A percentile compares a stretch with the other conserved stretches of the same genome.
Evolutionary conservation across 1,140 invertebrate genomes (phyloP).

Genomic region (Calephelis nemesis): DNA sequence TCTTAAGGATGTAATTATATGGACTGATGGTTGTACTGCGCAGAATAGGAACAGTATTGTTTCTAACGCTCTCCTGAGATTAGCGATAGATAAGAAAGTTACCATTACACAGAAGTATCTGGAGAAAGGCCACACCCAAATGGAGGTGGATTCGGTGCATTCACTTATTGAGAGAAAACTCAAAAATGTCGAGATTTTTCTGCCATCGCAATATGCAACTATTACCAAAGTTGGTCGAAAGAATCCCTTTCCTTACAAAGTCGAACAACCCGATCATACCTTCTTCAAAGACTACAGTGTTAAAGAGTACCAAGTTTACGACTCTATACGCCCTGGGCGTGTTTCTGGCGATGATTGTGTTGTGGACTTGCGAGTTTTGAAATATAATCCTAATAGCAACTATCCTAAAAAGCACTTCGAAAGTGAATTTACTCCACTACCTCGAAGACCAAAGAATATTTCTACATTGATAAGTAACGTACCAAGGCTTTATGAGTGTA

Average conservation of each 20-base stretch:
- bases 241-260: background rate
- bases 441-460: constrained; percentile 12
- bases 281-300: constrained; percentile 18
- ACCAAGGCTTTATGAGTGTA: constrained; percentile 9
- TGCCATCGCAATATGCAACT: constrained; percentile 29
- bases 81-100: constrained; percentile 39
- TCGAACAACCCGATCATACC: constrained; percentile 7
- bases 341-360: background rate
- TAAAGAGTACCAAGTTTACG: constrained; percentile 15
- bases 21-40: constrained; percentile 35
- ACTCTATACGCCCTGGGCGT: constrained; percentile 4
- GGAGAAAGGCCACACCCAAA: constrained; percentile 63
- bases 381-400: constrained; percentile 3
- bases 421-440: constrained; percentile 7
- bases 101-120: constrained; percentile 55
- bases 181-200: constrained; percentile 24
- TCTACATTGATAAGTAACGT: constrained; percentile 9
- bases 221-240: constrained; percentile 11
- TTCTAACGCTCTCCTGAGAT: constrained; percentile 47
- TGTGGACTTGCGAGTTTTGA: constrained; percentile 1
- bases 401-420: background rate
- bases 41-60: constrained; percentile 57
- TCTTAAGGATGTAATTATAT: constrained; percentile 31
- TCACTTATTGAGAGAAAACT: constrained; percentile 26
- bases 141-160: constrained; percentile 45